Evolutionary conservation across 2,113 vertebrate species (phyloP), one percentile per base, ranked within the genome.

Genomic region (Pycnonotus jocosus): DNA sequence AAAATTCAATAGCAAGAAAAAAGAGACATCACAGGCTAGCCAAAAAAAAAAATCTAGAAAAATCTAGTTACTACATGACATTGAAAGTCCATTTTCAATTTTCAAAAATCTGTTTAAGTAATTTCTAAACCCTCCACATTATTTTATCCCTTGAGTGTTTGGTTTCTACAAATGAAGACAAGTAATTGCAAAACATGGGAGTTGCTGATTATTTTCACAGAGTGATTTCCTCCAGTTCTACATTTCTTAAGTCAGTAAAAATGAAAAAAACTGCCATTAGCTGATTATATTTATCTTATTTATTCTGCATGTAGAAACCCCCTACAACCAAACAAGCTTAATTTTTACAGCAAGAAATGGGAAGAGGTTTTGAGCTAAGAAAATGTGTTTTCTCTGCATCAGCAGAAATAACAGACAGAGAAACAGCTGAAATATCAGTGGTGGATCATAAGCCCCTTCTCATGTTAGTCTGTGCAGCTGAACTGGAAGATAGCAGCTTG

Each of bases 381-480:
- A 91, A 92, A 56, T 58, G 15, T 31, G 79, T 89, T 97, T 92
- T 81, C 69, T 76, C 15, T 22, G 20, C 54, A 42, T 90, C 84
- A 82, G 61, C 90, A 96, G 66, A 83, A 96, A 90, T 19, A 88
- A 76, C 60, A 90, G 91, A 65, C 37, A 85, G 51, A 90, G 48
- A 65, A 95, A 79, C 42, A 65, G 83, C 89, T 90, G 93, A 73
- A 90, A 78, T 89, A 60, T 69, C 85, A 69, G 71, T 66, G 68
- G 72, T 38, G 72, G 86, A 78, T 94, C 86, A 5, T 33, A 88
- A 95, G 93, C 84, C 31, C 83, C 93, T 80, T 95, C 92, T 92
- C 83, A 23, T 77, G 91, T 96, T 56, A 73, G 74, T 88, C 86
- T 48, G 71, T 14, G 62, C 96, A 94, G 94, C 95, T 92, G 92